Percentiles rank a stretch among this genome's conserved stretches.
Evolutionary conservation across 2,797 vertebrate species (phyloP).

Genomic region (Phaenicophaeus curvirostris): DNA sequence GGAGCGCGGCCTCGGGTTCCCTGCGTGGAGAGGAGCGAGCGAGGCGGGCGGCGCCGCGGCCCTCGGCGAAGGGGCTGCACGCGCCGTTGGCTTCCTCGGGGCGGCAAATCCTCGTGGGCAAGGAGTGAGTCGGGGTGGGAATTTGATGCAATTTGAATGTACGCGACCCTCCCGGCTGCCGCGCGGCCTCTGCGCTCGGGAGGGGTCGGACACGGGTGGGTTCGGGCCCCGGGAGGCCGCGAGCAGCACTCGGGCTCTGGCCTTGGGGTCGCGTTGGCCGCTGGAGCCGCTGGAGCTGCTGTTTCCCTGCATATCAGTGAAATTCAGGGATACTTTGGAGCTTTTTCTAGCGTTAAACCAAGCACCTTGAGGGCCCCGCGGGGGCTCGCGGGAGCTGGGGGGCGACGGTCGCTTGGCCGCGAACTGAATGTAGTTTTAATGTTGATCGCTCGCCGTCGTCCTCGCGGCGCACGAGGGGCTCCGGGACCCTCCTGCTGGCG

Average conservation of each 20-base stretch:
- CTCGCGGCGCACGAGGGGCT: background rate
- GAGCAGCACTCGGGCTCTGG: fast-evolving
- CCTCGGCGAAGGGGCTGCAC: background rate
- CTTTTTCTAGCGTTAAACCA: background rate
- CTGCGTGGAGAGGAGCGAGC: background rate
- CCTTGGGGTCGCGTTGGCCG: fast-evolving
- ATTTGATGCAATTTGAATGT: background rate
- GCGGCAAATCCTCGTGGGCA: background rate
- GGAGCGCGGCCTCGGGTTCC: background rate
- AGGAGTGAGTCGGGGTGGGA: background rate
- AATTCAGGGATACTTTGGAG: background rate
- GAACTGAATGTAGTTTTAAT: slow-evolving; percentile 39
- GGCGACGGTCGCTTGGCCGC: fast-evolving
- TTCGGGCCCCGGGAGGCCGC: fast-evolving
- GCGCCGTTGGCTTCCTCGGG: background rate
- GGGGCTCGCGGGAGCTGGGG: background rate
- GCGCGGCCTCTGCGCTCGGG: background rate
- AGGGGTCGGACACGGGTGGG: background rate
- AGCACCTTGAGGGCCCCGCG: background rate
- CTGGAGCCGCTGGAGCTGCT: background rate
- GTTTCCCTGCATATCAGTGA: background rate
- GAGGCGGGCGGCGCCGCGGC: background rate
- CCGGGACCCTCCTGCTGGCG: background rate
- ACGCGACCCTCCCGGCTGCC: background rate
- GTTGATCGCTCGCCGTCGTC: background rate